Evolutionary conservation across 2,113 vertebrate species (phyloP).

Genomic region (Mesembrinibis cayennensis): DNA sequence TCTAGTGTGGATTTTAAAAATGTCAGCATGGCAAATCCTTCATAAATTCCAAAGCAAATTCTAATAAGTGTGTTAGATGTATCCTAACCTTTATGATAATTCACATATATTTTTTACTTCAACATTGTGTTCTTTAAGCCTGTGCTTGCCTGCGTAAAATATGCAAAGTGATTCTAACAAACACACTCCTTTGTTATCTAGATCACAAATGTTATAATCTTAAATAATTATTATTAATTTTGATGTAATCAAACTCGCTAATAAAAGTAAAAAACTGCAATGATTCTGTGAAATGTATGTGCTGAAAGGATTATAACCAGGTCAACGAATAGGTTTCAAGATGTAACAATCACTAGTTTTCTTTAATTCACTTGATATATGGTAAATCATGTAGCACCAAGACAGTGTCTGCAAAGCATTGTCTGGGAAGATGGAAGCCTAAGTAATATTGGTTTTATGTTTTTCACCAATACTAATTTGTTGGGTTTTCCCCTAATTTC

Average conservation of each 20-base stretch:
- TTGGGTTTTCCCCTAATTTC: rapidly evolving
- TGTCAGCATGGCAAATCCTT: neutral
- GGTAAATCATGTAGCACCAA: neutral
- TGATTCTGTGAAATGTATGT: neutral
- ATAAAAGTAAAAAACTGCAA: neutral
- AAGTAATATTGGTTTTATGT: neutral
- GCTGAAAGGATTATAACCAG: neutral
- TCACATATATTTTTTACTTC: neutral
- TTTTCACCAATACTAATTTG: neutral
- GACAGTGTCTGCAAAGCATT: neutral
- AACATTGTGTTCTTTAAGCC: neutral
- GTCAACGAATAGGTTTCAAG: neutral
- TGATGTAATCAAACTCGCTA: neutral
- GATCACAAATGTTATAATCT: neutral
- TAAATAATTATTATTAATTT: neutral
- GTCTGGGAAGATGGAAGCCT: neutral
- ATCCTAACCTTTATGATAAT: neutral
- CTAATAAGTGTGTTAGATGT: neutral
- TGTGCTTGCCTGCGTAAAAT: neutral
- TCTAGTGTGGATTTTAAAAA: neutral
- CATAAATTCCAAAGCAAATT: slow-evolving; percentile 11
- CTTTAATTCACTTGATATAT: neutral
- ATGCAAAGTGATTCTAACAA: neutral
- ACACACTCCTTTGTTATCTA: neutral
- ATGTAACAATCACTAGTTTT: neutral